These are phyloP conservation scores for Chymomyza amoena DNA, from an alignment of 2,888 invertebrate species.

Conservation along the genomic window DNA sequence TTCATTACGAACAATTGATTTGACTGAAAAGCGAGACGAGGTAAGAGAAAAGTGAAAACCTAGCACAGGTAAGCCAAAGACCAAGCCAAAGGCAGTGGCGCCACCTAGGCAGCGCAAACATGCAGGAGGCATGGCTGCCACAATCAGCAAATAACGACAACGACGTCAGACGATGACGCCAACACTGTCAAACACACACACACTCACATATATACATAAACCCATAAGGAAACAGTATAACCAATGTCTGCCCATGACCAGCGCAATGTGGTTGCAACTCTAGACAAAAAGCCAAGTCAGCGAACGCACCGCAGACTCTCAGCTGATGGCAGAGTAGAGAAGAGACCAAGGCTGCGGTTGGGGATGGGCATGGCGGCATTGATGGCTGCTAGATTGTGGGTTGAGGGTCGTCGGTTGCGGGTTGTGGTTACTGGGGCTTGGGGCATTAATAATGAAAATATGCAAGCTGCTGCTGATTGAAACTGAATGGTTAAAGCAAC, in stretches of 20 bases:
- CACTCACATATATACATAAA: conserved; percentile 1
- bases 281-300: conserved; percentile 72
- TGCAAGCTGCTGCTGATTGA: conserved; percentile 62
- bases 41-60: conserved; percentile 44
- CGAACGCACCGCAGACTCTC: conserved; percentile 13
- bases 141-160: conserved; percentile 13
- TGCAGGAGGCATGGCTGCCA: conserved; percentile 19
- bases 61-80: conserved; percentile 60
- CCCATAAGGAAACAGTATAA: not conserved
- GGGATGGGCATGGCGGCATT: not conserved
- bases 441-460: conserved; percentile 72
- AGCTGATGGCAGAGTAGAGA: not conserved
- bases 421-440: conserved; percentile 22
- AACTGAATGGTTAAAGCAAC: conserved; percentile 53
- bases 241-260: conserved; percentile 61
- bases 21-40: conserved; percentile 57
- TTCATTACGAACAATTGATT: conserved; percentile 74
- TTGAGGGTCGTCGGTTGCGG: conserved; percentile 28
- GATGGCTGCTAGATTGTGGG: conserved; percentile 25
- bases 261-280: conserved; percentile 72
- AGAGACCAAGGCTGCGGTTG: not conserved
- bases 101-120: conserved; percentile 22
- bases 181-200: conserved; percentile 3
- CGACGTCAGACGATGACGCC: conserved; percentile 9
- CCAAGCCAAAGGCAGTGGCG: not conserved